phyloP scores from a whole-genome alignment of 2,797 vertebrate genomes.

The Danio choprae region DNA sequence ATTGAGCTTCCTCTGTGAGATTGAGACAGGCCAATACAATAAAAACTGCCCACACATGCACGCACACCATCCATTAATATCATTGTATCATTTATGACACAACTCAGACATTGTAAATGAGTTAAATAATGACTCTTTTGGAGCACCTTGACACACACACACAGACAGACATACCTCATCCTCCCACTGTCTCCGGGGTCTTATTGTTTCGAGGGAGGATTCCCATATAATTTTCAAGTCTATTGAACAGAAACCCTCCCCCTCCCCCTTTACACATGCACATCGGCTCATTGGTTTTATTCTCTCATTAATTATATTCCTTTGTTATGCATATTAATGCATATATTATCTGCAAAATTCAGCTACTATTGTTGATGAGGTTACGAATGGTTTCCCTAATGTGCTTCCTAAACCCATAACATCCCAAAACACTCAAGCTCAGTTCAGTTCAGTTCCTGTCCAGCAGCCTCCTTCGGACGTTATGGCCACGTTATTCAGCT shows the following conservation, averaged over 20 bases:
- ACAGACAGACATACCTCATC: conserved; percentile 31
- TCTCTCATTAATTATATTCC: conserved; percentile 24
- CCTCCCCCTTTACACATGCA: neutral
- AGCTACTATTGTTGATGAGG: conserved; percentile 8
- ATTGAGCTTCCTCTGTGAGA: conserved; percentile 35
- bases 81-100: conserved; percentile 22
- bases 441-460: neutral
- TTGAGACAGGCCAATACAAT: neutral
- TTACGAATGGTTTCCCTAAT: neutral
- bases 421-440: conserved; percentile 3
- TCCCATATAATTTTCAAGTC: conserved; percentile 51
- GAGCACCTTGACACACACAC: conserved; percentile 2
- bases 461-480: neutral
- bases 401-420: neutral
- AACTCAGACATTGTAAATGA: conserved; percentile 15
- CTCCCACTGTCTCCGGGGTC: conserved; percentile 25
- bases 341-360: conserved; percentile 31
- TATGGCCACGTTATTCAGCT: neutral
- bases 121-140: conserved; percentile 9
- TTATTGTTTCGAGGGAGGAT: conserved; percentile 33
- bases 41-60: neutral
- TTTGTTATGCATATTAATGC: conserved; percentile 38
- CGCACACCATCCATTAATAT: conserved; percentile 17
- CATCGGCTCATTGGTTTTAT: conserved; percentile 8
- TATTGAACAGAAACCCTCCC: conserved; percentile 48